These are phyloP conservation scores for Steinernema carpocapsae DNA, from an alignment of 2,888 invertebrate species.

Conservation along the genomic window DNA sequence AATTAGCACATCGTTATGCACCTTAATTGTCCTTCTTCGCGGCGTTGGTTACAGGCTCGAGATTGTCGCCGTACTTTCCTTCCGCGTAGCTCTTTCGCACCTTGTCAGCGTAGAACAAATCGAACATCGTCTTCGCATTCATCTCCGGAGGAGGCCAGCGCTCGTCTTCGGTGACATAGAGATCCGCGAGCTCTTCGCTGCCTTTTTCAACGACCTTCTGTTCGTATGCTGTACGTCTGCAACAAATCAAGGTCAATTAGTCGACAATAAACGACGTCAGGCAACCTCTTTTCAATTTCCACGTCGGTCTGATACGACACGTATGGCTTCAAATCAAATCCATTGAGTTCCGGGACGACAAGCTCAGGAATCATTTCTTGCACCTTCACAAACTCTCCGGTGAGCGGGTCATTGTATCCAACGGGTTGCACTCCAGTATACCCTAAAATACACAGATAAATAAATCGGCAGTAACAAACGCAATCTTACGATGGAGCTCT, in stretches of 20 bases:
- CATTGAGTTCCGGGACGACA: slow-evolving; percentile 85
- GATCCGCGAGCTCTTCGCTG: slow-evolving; percentile 57
- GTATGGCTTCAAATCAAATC: slow-evolving; percentile 87
- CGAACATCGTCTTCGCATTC: slow-evolving; percentile 63
- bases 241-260: slow-evolving; percentile 30
- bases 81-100: slow-evolving; percentile 43
- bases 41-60: not conserved
- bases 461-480: not conserved
- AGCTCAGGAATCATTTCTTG: slow-evolving; percentile 90
- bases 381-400: slow-evolving; percentile 71
- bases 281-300: slow-evolving; percentile 62
- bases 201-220: slow-evolving; percentile 58
- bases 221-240: slow-evolving; percentile 53
- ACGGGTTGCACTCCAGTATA: slow-evolving; percentile 62
- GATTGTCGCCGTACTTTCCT: slow-evolving; percentile 3
- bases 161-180: slow-evolving; percentile 60
- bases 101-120: slow-evolving; percentile 60
- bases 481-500: slow-evolving; percentile 50
- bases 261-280: not conserved
- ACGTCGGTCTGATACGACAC: slow-evolving; percentile 80
- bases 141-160: slow-evolving; percentile 67
- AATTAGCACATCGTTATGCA: too few species aligned
- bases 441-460: slow-evolving; percentile 39
- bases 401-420: slow-evolving; percentile 58
- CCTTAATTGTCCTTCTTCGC: not conserved